Percentiles rank a stretch among this genome's conserved stretches.
Conservation (phyloP, 2,888 invertebrate species). For the Ornithoptera priamus region DNA sequence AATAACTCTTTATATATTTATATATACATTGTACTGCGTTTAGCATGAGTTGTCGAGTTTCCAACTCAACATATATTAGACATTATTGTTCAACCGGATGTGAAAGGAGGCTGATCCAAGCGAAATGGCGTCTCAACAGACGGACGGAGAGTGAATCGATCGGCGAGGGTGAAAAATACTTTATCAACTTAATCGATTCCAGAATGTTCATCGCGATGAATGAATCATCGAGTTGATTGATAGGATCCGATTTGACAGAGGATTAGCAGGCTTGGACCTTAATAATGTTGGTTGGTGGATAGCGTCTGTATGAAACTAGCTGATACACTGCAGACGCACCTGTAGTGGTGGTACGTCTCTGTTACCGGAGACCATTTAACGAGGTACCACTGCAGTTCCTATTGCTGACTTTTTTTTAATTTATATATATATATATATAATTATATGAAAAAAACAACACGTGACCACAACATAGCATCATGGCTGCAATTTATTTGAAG, state of each 20-base stretch:
- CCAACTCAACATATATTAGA: background rate
- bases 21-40: background rate
- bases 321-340: too few relatives aligned
- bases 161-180: slow-evolving; percentile 13
- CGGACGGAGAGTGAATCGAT: slow-evolving; percentile 7
- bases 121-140: background rate
- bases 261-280: slow-evolving; percentile 13
- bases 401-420: too few relatives aligned
- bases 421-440: too few relatives aligned
- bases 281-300: background rate
- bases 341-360: too few relatives aligned
- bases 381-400: too few relatives aligned
- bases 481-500: too few relatives aligned
- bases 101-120: background rate
- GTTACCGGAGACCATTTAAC: too few relatives aligned
- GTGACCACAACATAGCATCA: too few relatives aligned
- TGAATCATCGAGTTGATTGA: slow-evolving; percentile 23
- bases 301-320: too few relatives aligned
- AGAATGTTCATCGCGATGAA: slow-evolving; percentile 9
- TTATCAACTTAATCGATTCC: slow-evolving; percentile 16
- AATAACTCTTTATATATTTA: background rate
- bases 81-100: background rate
- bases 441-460: too few relatives aligned
- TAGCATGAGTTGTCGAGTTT: background rate
- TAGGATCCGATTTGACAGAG: slow-evolving; percentile 18